Evolutionary conservation across 2,888 invertebrate species (phyloP).

Genomic region (Nomada fucata): DNA sequence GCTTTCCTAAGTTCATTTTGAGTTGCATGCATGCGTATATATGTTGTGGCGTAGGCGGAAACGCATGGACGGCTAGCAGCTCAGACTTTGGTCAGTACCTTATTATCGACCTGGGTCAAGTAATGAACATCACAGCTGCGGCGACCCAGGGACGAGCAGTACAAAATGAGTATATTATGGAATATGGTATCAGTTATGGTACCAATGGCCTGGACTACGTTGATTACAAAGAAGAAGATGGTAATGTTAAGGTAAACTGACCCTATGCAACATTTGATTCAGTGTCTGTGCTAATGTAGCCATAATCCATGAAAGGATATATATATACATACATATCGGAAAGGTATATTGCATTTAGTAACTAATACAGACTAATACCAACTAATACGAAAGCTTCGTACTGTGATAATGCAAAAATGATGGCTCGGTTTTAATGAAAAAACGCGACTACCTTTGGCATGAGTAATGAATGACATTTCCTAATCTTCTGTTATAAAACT

Average conservation of each 20-base stretch:
- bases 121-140: conserved; percentile 95
- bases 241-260: conserved; percentile 92
- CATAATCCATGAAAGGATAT: conserved; percentile 36
- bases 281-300: conserved; percentile 40
- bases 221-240: conserved; percentile 95
- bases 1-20: conserved; percentile 74
- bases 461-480: conserved; percentile 5
- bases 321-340: not conserved
- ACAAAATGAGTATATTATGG: conserved; percentile 95
- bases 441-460: not conserved
- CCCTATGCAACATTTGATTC: conserved; percentile 31
- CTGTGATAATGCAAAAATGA: not conserved
- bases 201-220: conserved; percentile 95
- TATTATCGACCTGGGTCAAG: conserved; percentile 93
- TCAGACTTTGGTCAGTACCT: conserved; percentile 97
- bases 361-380: conserved; percentile 25
- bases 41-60: conserved; percentile 88
- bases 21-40: conserved; percentile 82
- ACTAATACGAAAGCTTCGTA: conserved; percentile 22
- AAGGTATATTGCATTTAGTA: conserved; percentile 37
- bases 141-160: conserved; percentile 96
- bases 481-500: not conserved
- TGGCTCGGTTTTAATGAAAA: conserved; percentile 8
- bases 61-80: conserved; percentile 96
- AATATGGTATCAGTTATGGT: conserved; percentile 97